Base-by-base conservation (phyloP, 2,888 invertebrate genomes). In the Meteorus colon region DNA sequence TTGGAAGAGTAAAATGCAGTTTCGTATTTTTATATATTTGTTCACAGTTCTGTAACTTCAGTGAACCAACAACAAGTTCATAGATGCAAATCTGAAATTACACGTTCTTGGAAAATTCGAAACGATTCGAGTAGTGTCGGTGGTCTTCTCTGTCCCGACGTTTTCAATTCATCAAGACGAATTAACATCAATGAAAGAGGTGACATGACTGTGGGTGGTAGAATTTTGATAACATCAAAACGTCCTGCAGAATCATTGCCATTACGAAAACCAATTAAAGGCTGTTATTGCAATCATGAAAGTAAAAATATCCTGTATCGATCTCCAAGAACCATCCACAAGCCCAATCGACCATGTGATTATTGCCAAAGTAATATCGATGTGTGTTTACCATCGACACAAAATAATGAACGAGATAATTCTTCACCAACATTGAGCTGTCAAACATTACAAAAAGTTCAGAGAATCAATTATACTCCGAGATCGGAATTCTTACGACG, bases 401-500 rank as follows among this genome's bases (percentile, higher is more conserved):
- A 48, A 19, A 24, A 60, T 3, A 48, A 62, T 2, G 73, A 78
- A 8, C 62, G 68, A 0, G 5, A 29, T 31, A 67, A 10, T 24
- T 45, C 45, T 69, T 59, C 79, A 12, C 79, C 84, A 3, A 76
- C 73, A 6, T 48, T 85, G 6, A 85, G 84, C 37, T 79, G 77
- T 1, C 84, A 87, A 59, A 86, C 86, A 0, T 63, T 84, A 14
- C 81, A 77, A 34, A 83, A 83, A 79, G 80, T 86, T 10, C 81
- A 82, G 8, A 82, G 76, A 19, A 86, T 87, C 29, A 80, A 83
- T 60, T 88, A 87, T 16, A 74, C 81, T 4, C 88, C 88, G 4
- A 86, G 77, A 63, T 88, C 88, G 0, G 83, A 86, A 77, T 88
- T 88, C 65, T 80, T 88, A 1, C 83, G 82, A 24, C 81, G 80